Percentiles rank a stretch among this genome's conserved stretches.
Evolutionary conservation across 64 coral and sea anemone genomes (phyloP).

Genomic region (Catalaphyllia jardinei): DNA sequence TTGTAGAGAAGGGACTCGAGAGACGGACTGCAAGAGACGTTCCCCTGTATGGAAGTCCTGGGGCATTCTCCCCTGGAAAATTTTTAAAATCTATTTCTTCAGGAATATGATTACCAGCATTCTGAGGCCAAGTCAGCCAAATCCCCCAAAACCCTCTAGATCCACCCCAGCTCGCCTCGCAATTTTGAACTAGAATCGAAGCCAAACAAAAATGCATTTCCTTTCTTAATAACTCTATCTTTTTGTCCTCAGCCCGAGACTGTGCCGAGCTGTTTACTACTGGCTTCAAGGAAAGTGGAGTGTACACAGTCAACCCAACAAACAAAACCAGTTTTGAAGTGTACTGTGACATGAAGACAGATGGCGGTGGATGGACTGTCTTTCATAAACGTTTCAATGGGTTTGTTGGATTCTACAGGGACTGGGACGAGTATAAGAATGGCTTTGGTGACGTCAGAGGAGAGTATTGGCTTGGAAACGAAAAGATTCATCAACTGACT

Average conservation of each 20-base stretch:
- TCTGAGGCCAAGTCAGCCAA: too few species aligned
- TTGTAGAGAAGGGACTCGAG: too few species aligned
- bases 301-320: conserved; percentile 36
- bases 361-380: conserved; percentile 21
- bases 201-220: too few species aligned
- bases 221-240: too few species aligned
- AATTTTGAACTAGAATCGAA: too few species aligned
- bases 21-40: too few species aligned
- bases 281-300: conserved; percentile 23
- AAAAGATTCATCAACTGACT: conserved; percentile 42
- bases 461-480: background rate
- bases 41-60: too few species aligned
- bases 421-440: conserved; percentile 28
- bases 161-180: too few species aligned
- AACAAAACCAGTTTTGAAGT: conserved; percentile 27
- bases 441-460: conserved; percentile 28
- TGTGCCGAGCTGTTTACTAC: background rate
- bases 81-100: too few species aligned
- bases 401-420: conserved; percentile 28
- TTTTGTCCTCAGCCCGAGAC: background rate
- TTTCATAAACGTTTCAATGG: conserved; percentile 21
- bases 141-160: too few species aligned
- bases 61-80: too few species aligned
- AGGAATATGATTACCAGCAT: too few species aligned
- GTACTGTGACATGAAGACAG: conserved; percentile 42